Evolutionary conservation across 1,140 invertebrate genomes (phyloP), one percentile per base, ranked within the genome.

Genomic region (Babylonia areolata): DNA sequence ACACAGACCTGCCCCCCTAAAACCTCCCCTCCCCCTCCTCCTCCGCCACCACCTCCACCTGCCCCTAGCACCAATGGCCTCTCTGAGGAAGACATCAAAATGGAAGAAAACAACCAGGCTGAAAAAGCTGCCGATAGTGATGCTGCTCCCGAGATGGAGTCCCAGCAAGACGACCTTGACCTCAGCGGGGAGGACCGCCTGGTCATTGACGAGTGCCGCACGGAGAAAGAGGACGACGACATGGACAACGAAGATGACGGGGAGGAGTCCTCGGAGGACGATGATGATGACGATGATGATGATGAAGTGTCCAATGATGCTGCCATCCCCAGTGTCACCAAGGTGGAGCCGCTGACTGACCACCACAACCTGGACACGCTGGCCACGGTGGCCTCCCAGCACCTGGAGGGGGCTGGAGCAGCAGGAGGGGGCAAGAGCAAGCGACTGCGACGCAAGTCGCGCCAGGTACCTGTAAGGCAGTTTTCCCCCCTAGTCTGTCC

Each of bases 391-490:
- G 91, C 91, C 42, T 87, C 88, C 28, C 86, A 88, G 20, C 88
- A 86, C 9, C 84, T 84, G 3, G 85, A 87, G 31, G 84, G 82
- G 31, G 51, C 39, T 15, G 42, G 42, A 35, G 37, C 84, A 17
- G 88, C 86, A 69, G 85, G 28, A 40, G 78, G 42, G 39, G 85
- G 40, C 3, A 73, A 93, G 92, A 87, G 85, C 69, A 93, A 93
- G 85, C 88, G 92, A 20, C 71, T 91, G 82, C 84, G 92, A 28
- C 92, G 91, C 88, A 93, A 93, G 87, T 91, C 92, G 92, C 89
- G 91, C 88, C 92, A 93, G 92, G 92, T 93, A 79, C 37, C 37
- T 88, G 51, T 83, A 75, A 83, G 78, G 39, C 20, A 28, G 9
- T 58, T 71, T 87, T 73, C 54, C 31, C 33, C n/a, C 58, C 58